Evolutionary conservation across 1,140 invertebrate species (phyloP).

Genomic region (Ylistrum balloti): DNA sequence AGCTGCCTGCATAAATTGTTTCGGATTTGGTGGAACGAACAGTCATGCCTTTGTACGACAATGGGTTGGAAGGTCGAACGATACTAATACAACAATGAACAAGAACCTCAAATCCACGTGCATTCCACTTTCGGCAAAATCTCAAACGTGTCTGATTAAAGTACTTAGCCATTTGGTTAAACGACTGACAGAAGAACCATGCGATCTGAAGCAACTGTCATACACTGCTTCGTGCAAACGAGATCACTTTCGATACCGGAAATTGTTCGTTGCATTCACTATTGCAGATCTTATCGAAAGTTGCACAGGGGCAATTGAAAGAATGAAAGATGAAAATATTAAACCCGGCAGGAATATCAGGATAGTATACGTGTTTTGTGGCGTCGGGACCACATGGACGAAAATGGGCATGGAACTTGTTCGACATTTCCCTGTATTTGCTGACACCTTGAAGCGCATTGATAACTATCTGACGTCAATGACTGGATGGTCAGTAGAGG

Average conservation of each 20-base stretch:
- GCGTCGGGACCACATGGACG: conserved; percentile 96
- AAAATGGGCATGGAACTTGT: conserved; percentile 94
- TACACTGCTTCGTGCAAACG: conserved; percentile 48
- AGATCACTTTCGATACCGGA: conserved; percentile 53
- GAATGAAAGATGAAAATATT: not conserved
- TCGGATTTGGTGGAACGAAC: not conserved
- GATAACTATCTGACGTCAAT: conserved; percentile 48
- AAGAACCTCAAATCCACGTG: not conserved
- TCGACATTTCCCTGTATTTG: conserved; percentile 88
- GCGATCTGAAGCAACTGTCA: conserved; percentile 41
- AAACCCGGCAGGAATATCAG: not conserved
- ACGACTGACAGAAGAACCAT: not conserved
- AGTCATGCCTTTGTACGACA: not conserved
- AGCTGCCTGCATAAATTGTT: not conserved
- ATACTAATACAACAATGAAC: not conserved
- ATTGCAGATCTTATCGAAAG: not conserved
- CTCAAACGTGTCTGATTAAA: not conserved
- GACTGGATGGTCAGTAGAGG: conserved; percentile 50
- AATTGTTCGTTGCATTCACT: not conserved
- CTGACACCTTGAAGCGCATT: conserved; percentile 86
- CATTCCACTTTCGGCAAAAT: not conserved
- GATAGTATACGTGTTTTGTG: no score
- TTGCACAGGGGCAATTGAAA: not conserved
- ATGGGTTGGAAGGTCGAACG: not conserved
- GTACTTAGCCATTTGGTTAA: not conserved